Evolutionary conservation across 2,888 invertebrate genomes (phyloP), one percentile per base, ranked within the genome.

Genomic region (Asteroscopus sphinx): DNA sequence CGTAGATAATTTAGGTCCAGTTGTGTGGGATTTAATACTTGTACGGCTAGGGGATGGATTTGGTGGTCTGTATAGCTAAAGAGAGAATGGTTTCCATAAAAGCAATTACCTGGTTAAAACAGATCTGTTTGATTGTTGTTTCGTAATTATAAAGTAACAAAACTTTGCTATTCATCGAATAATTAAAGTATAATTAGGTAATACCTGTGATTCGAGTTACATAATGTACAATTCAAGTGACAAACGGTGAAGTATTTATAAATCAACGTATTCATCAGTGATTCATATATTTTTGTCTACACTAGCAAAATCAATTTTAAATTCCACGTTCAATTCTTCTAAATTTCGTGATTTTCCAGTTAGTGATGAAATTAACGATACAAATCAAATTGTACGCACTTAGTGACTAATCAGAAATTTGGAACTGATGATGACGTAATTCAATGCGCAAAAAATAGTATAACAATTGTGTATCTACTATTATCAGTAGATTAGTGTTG

Each of bases 1-100:
- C 26, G 57, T 35, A 40, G 53, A 55, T 53, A 58, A 65, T 68
- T 57, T 52, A 52, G 41, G 59, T 53, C 46, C 54, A 60, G 39
- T 55, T 56, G 15, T 55, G 59, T 40, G 54, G 47, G 28, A 49
- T 54, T 68, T 36, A 6, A 44, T 40, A 41, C 47, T n/a, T 30
- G 13, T 17, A 36, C 33, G 37, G 25, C 35, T 37, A 17, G 32
- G 40, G 25, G 33, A 15, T 36, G 13, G 5, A 37, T 45, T 46
- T 26, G 35, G n/a, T 21, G 25, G 33, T 44, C 26, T 32, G 25
- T 28, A 15, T 25, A 30, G 39, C 39, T 21, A 11, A 36, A 60
- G 32, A 45, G 32, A 6, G 48, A 44, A 47, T 46, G 30, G 25
- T 37, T 59, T 61, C 45, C 3, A 26, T 55, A 16, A 17, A 39